Base-by-base conservation (phyloP, 2,113 vertebrate species). In the Porphyrio hochstetteri region DNA sequence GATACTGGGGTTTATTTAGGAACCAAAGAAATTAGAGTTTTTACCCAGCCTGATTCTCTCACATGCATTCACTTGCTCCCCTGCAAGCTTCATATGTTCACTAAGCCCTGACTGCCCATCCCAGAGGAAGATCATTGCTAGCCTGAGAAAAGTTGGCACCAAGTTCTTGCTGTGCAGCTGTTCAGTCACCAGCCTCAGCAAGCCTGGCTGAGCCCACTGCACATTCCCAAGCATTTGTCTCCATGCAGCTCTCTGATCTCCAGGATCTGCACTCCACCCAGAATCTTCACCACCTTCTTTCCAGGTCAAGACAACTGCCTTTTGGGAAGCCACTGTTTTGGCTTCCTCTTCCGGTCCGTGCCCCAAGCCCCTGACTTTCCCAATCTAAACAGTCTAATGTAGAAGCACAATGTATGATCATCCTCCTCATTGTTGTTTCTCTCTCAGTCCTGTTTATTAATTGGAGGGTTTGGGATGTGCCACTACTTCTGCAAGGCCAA, bases 121-220 rank as follows among this genome's bases (percentile, higher is more conserved):
- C 16, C 31, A 69, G 31, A 38, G 36, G 20, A 46, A 53, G 59
- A 57, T 36, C 48, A 27, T 2, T n/a, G 20, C 27, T 31, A 60
- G 38, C 33, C 69, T 65, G 16, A 64, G 35, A 29, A 56, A 35
- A 8, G 27, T 9, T 27, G 23, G 40, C 23, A 81, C 36, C 36
- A 56, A 50, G n/a, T 21, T 88, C 61, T 50, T 60, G 38, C 53
- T 71, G 24, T 35, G 44, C 40, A 61, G 18, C 28, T 46, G 9
- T 56, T 57, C 33, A 65, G 78, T 13, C 9, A 15, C 33, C 53
- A 80, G 48, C 28, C 48, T 83, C 59, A 23, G 33, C 44, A 61
- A 0, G 0, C 38, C 27, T 28, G 60, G 29, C 23, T 56, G 50
- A 17, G 24, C 9, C 44, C 40, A 20, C 29, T 57, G 36, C 24